phyloP scores from a whole-genome alignment of 2,888 invertebrate genomes.

The Falcaria lacertinaria region DNA sequence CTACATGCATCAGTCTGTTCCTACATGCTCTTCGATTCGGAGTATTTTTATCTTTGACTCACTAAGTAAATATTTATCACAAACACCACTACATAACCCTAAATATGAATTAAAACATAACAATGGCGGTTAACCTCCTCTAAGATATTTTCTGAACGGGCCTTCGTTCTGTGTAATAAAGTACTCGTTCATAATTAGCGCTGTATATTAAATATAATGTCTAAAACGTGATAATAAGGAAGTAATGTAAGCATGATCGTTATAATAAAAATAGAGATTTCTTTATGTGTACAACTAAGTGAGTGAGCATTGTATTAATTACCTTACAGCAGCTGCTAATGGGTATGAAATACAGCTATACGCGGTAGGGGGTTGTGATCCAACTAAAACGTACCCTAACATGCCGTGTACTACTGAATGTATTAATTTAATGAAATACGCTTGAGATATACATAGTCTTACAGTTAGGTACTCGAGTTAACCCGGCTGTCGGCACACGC shows the following conservation, averaged over 20 bases:
- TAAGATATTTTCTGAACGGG: conserved; percentile 57
- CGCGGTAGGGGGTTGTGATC: conserved; percentile 36
- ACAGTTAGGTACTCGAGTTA: background rate
- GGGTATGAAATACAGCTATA: conserved; percentile 50
- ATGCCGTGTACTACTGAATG: background rate
- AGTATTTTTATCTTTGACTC: background rate
- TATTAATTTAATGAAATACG: background rate
- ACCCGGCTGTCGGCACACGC: background rate
- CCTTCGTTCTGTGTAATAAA: conserved; percentile 62
- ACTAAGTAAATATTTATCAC: background rate
- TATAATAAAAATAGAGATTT: conserved; percentile 68
- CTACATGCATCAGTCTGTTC: no score
- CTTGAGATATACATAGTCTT: background rate
- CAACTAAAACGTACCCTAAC: conserved; percentile 19
- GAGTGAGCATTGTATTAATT: conserved; percentile 62
- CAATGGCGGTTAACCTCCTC: conserved; percentile 63
- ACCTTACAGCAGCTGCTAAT: conserved; percentile 56
- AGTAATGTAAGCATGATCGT: conserved; percentile 71
- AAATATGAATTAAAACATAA: conserved; percentile 42
- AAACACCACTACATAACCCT: conserved; percentile 28
- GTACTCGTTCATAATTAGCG: conserved; percentile 70
- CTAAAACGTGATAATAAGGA: conserved; percentile 72
- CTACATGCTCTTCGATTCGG: no score
- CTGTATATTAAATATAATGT: conserved; percentile 70
- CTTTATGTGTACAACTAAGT: conserved; percentile 70